Percentiles rank a stretch among this genome's conserved stretches.
Evolutionary conservation across 1,140 invertebrate species (phyloP).

Genomic region (Drosophila lacertosa): DNA sequence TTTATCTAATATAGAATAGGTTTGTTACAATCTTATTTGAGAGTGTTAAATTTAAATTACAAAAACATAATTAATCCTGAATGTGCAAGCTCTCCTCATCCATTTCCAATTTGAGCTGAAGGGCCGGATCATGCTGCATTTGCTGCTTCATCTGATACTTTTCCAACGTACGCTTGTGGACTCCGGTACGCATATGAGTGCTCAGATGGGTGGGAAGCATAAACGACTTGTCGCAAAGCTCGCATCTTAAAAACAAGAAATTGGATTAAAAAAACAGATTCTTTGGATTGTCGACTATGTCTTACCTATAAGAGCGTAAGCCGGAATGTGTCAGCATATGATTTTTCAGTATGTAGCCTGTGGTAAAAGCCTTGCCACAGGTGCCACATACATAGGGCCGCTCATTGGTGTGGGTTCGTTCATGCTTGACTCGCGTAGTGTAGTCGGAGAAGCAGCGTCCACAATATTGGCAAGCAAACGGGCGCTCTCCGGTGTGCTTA

Average conservation of each 20-base stretch:
- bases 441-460: slow-evolving; percentile 74
- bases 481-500: slow-evolving; percentile 70
- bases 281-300: no score
- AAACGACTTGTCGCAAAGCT: slow-evolving; percentile 71
- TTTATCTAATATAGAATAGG: slow-evolving; percentile 28
- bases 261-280: neutral
- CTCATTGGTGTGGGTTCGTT: slow-evolving; percentile 86
- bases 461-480: slow-evolving; percentile 71
- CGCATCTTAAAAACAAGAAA: slow-evolving; percentile 49
- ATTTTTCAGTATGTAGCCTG: slow-evolving; percentile 81
- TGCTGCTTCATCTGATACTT: slow-evolving; percentile 85
- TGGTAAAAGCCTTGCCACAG: slow-evolving; percentile 86
- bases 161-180: slow-evolving; percentile 66
- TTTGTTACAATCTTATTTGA: slow-evolving; percentile 23
- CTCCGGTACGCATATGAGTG: slow-evolving; percentile 68
- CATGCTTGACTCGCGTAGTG: slow-evolving; percentile 72
- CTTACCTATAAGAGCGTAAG: slow-evolving; percentile 67
- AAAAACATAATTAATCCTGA: slow-evolving; percentile 38
- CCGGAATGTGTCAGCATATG: slow-evolving; percentile 78
- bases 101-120: slow-evolving; percentile 63
- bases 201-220: slow-evolving; percentile 71
- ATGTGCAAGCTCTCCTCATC: slow-evolving; percentile 69
- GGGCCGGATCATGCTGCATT: slow-evolving; percentile 83
- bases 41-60: neutral
- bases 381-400: slow-evolving; percentile 86